Conservation (phyloP, 2,113 vertebrate genomes). For the Amblyornis subalaris region DNA sequence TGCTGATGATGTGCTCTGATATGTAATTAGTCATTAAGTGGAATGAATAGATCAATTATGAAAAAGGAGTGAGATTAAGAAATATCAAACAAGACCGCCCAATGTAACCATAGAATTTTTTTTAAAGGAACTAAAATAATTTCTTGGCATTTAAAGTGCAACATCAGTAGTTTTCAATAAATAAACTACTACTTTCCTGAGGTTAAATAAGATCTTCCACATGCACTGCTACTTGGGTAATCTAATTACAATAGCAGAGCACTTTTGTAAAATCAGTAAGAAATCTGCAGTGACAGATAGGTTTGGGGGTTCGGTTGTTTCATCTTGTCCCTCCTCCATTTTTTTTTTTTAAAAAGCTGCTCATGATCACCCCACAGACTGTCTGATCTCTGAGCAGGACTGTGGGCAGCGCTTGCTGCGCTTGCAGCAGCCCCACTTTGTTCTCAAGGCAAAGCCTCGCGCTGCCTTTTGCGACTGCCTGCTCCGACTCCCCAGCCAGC, state of each 20-base stretch:
- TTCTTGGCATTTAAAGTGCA: slow-evolving; percentile 79
- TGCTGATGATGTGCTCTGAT: slow-evolving; percentile 95
- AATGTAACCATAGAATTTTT: slow-evolving; percentile 75
- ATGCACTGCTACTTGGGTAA: slow-evolving; percentile 66
- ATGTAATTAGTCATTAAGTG: slow-evolving; percentile 99
- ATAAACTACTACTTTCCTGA: slow-evolving; percentile 73
- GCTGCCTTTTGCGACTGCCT: slow-evolving; percentile 78
- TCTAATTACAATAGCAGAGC: slow-evolving; percentile 68
- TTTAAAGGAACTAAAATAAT: slow-evolving; percentile 75
- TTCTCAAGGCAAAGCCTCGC: slow-evolving; percentile 70
- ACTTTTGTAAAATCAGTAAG: slow-evolving; percentile 15
- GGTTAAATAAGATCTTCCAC: slow-evolving; percentile 74
- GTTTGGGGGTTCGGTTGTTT: background rate
- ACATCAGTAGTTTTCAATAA: slow-evolving; percentile 77
- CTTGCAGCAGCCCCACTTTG: slow-evolving; percentile 59
- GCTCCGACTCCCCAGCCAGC: slow-evolving; percentile 79
- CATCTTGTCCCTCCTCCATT: accelerated
- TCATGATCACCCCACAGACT: background rate
- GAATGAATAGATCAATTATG: slow-evolving; percentile 99
- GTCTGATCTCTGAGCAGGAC: background rate
- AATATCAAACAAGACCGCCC: slow-evolving; percentile 88
- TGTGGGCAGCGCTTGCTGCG: background rate
- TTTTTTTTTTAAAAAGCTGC: background rate
- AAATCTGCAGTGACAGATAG: background rate
- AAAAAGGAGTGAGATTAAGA: slow-evolving; percentile 89